Percentiles rank a stretch among this genome's conserved stretches.
These are phyloP conservation scores for Agelaius tricolor DNA, from an alignment of 2,113 vertebrate species.

Conservation along the genomic window DNA sequence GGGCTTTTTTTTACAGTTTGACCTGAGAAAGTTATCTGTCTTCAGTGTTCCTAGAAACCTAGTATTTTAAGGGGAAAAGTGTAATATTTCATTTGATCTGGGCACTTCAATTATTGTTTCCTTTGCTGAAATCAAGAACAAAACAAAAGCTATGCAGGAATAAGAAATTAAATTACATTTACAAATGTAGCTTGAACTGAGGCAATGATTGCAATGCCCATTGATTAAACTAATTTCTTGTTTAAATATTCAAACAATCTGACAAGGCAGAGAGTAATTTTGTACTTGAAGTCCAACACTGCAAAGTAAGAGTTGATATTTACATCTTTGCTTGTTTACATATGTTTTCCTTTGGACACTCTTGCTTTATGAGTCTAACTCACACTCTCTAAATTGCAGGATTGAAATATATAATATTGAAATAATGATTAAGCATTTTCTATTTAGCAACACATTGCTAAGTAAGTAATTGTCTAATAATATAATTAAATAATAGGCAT, in stretches of 20 bases:
- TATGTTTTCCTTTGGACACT: background rate
- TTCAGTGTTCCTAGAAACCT: background rate
- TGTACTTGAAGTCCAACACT: background rate
- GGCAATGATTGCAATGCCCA: background rate
- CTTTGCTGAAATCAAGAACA: background rate
- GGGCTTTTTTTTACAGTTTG: background rate
- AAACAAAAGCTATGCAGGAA: background rate
- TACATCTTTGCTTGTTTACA: background rate
- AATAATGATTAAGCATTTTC: background rate
- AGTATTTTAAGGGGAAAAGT: background rate
- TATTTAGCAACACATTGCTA: background rate
- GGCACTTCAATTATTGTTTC: background rate
- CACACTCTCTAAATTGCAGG: background rate
- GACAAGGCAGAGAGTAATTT: background rate
- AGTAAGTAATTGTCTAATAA: background rate
- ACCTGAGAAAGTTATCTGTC: background rate
- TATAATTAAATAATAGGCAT: background rate
- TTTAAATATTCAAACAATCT: background rate
- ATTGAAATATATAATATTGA: background rate
- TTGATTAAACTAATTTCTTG: background rate
- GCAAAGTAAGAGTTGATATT: background rate
- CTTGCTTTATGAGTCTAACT: background rate
- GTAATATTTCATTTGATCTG: background rate
- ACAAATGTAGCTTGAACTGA: background rate
- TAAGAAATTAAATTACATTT: background rate